Conservation (phyloP, 2,888 invertebrate species). For the Phrixothrix hirtus region DNA sequence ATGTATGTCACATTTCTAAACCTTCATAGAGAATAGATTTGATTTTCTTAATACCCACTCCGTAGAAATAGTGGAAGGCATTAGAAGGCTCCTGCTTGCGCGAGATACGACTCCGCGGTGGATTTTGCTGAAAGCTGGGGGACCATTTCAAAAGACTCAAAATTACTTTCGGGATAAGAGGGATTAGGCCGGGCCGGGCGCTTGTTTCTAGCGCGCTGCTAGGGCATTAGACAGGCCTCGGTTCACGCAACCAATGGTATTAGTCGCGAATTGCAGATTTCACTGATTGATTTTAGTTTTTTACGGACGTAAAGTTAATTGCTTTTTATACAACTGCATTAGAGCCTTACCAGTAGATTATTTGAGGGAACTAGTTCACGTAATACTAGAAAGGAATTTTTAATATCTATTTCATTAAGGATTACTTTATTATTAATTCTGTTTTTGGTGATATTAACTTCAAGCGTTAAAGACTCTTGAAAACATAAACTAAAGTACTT, state of each 20-base stretch:
- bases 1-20: too few species aligned
- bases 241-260: constrained; percentile 52
- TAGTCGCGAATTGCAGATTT: constrained; percentile 51
- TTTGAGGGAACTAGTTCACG: background rate
- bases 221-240: constrained; percentile 52
- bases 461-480: too few species aligned
- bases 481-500: too few species aligned
- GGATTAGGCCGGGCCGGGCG: constrained; percentile 60
- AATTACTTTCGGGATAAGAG: constrained; percentile 68
- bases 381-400: constrained; percentile 9
- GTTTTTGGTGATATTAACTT: too few species aligned
- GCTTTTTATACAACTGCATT: constrained; percentile 39
- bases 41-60: constrained; percentile 35
- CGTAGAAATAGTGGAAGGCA: constrained; percentile 38
- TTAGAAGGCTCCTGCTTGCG: constrained; percentile 45
- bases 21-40: background rate
- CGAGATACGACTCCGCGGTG: constrained; percentile 53
- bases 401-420: constrained; percentile 5
- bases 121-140: constrained; percentile 55
- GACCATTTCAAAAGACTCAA: constrained; percentile 65
- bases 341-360: background rate
- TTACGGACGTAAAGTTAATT: constrained; percentile 43
- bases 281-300: constrained; percentile 50
- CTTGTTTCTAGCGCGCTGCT: constrained; percentile 50
- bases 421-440: too few species aligned